Base-by-base conservation (phyloP, 2,888 invertebrate genomes). In the Cremastinae sp. region DNA sequence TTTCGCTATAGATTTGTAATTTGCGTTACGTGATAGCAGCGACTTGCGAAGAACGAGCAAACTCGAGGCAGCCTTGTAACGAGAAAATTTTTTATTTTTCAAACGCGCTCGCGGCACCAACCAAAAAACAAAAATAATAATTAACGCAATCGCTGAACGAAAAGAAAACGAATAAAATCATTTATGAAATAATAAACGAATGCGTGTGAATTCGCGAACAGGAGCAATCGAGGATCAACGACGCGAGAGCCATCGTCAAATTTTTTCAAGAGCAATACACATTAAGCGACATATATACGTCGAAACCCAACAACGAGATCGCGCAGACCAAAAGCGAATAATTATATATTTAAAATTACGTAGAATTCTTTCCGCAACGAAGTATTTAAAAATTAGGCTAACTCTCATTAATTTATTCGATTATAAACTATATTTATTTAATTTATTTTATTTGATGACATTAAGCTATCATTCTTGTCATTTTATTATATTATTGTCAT, bases 181-280 rank as follows among this genome's bases (percentile, higher is more conserved):
- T 84, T 84, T 84, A 79, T 84, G 84, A 84, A 82, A 83, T 83
- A 82, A 77, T 82, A 79, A 81, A 80, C 76, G 79, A 82, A 78
- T 82, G 84, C 84, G 84, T 84, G 84, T 83, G 83, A 73, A 81
- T 81, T 84, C 28, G 83, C 81, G 73, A 56, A 58, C 49, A 65
- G 68, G 41, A 51, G 68, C 45, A n/a, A 38, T 51, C 20, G 14
- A 16, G 9, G n/a, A 56, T 69, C 18, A 14, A 34, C 22, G 41
- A 65, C 18, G 61, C 66, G 16, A 28, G n/a, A 12, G 53, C n/a
- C 38, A 53, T 75, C 62, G 43, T 64, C 28, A 58, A 62, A 58
- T 66, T 66, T 70, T 61, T 47, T 62, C 65, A 78, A 80, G 79
- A 85, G 85, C 85, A 86, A 85, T 86, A 87, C 82, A 76, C 38